Evolutionary conservation across 2,113 vertebrate species (phyloP).

Genomic region (Chlorodrepanis virens): DNA sequence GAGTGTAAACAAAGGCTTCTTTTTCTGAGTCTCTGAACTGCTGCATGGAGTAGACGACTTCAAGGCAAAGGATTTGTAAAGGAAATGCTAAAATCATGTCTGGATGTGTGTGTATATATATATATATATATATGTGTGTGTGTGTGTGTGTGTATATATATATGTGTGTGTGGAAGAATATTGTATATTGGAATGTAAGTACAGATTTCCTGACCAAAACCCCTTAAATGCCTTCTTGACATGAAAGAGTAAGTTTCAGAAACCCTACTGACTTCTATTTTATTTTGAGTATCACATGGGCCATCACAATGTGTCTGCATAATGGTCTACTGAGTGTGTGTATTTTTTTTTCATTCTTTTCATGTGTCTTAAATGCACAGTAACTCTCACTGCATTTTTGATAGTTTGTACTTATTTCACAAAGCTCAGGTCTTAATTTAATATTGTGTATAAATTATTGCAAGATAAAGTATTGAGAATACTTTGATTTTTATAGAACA

Average conservation of each 20-base stretch:
- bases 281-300: background rate
- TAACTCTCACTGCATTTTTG: background rate
- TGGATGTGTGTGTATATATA: rapidly evolving
- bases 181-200: background rate
- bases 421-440: background rate
- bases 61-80: background rate
- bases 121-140: no score
- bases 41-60: background rate
- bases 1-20: background rate
- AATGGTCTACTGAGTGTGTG: background rate
- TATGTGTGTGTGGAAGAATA: background rate
- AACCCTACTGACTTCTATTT: background rate
- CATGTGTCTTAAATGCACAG: background rate
- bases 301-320: background rate
- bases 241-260: background rate
- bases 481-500: background rate
- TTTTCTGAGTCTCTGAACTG: background rate
- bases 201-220: background rate
- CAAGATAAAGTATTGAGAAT: background rate
- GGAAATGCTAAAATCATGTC: background rate
- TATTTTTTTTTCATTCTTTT: background rate
- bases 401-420: background rate
- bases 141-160: no score
- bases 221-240: background rate
- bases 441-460: background rate